phyloP scores from a whole-genome alignment of 2,113 vertebrate species.

The Pimephales promelas region DNA sequence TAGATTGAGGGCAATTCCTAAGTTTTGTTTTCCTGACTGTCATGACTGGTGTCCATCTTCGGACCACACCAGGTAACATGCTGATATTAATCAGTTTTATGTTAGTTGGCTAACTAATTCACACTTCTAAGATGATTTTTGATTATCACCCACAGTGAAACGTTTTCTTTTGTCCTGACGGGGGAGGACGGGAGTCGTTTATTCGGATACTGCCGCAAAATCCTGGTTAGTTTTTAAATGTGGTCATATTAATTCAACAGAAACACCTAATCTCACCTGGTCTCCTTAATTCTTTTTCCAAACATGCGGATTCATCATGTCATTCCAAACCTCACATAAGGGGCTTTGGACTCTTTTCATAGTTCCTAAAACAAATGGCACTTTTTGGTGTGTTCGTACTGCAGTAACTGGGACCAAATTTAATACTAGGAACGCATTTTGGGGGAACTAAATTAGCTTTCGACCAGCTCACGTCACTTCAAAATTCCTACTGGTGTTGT shows the following conservation, averaged over 20 bases:
- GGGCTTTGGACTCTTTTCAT: no score
- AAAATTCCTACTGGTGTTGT: no score
- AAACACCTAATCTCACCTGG: neutral
- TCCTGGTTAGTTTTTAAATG: conserved; percentile 84
- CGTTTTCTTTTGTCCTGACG: conserved; percentile 95
- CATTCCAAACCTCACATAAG: neutral
- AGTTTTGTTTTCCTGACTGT: conserved; percentile 95
- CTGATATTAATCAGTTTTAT: neutral
- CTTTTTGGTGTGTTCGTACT: no score
- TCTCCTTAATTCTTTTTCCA: neutral
- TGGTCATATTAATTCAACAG: conserved; percentile 14
- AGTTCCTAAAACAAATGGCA: no score
- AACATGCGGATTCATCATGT: neutral
- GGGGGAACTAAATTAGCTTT: no score
- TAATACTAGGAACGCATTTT: no score
- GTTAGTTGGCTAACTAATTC: neutral
- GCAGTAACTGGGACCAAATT: no score
- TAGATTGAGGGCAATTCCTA: conserved; percentile 92
- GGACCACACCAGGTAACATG: conserved; percentile 84
- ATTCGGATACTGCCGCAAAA: conserved; percentile 98
- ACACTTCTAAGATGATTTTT: neutral
- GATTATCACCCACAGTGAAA: conserved; percentile 83
- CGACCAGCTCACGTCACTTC: no score
- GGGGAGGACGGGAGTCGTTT: conserved; percentile 96
- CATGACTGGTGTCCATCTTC: conserved; percentile 88